These are phyloP conservation scores for Trinectes maculatus DNA, from an alignment of 2,113 vertebrate species.

Conservation along the genomic window DNA sequence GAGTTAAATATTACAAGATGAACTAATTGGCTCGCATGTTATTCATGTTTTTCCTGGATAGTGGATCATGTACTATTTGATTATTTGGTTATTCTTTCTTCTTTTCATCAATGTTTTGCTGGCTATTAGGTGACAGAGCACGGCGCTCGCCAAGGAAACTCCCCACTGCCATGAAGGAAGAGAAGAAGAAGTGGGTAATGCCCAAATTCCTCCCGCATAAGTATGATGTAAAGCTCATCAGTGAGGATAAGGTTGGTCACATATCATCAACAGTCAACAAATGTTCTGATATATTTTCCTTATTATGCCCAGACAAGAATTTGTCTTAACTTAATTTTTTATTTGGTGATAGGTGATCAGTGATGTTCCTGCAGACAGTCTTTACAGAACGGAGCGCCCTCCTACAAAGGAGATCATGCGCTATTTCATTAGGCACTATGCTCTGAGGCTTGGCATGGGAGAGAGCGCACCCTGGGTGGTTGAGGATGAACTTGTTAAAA, in stretches of 20 bases:
- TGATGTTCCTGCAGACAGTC: conserved; percentile 90
- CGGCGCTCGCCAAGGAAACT: conserved; percentile 95
- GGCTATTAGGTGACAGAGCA: conserved; percentile 87
- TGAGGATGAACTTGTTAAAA: conserved; percentile 95
- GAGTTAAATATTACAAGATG: no score
- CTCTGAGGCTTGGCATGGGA: conserved; percentile 88
- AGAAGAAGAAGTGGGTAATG: conserved; percentile 94
- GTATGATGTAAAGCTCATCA: conserved; percentile 94
- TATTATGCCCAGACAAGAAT: no score
- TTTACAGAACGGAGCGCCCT: conserved; percentile 92
- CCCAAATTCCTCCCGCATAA: conserved; percentile 97
- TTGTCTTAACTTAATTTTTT: no score
- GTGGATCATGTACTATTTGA: neutral
- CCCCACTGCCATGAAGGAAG: conserved; percentile 92
- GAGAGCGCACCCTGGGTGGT: conserved; percentile 98
- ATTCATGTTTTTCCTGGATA: neutral
- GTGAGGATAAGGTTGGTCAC: conserved; percentile 91
- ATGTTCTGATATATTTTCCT: neutral
- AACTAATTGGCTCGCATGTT: neutral
- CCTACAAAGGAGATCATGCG: conserved; percentile 99
- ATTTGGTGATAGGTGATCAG: conserved; percentile 96
- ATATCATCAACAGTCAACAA: neutral
- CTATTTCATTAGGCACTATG: conserved; percentile 95
- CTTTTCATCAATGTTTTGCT: neutral
- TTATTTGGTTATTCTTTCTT: neutral